Evolutionary conservation across 2,113 vertebrate genomes (phyloP), one percentile per base, ranked within the genome.

Genomic region (Balaenoptera acutorostrata): DNA sequence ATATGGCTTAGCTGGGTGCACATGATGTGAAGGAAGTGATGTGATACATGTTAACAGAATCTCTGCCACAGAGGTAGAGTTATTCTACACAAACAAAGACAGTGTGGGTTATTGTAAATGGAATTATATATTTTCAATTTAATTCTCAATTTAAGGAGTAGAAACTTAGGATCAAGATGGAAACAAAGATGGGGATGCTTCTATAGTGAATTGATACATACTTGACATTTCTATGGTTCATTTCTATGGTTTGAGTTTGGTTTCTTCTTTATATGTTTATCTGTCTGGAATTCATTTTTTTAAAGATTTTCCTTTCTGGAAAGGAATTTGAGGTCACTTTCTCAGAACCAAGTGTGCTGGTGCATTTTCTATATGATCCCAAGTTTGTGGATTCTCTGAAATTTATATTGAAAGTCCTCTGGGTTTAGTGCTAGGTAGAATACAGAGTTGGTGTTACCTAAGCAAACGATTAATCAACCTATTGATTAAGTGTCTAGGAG

Each of bases 211-310:
- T 6, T 39, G 25, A 52, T 33, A 7, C 3, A 14, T 9, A 66
- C 33, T 63, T 88, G 71, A 49, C 18, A 59, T 74, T 80, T 89
- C 13, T 64, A 0, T 81, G 36, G 31, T 39, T 57, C 18, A 59
- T 74, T 80, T 89, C 13, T 61, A 0, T 81, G 36, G 31, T 39
- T 57, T 71, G 17, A 0, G 14, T 80, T 81, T 78, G 33, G 4
- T 93, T 96, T 71, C 66, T 78, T 96, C 64, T 83, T 80, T 33
- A 74, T 1, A 15, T 36, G 49, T 86, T 77, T 89, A 55, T 71
- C 17, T 88, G 3, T 82, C 52, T 63, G 20, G 21, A 63, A 86
- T 83, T 88, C 10, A 33, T 46, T 23, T 15, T 25, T 10, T 91
- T 23, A 41, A 49, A 21, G 44, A n/a, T 66, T 88, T 87, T 59